Percentiles rank a stretch among this genome's conserved stretches.
Conservation (phyloP, 2,888 invertebrate species). For the Platycheirus albimanus region DNA sequence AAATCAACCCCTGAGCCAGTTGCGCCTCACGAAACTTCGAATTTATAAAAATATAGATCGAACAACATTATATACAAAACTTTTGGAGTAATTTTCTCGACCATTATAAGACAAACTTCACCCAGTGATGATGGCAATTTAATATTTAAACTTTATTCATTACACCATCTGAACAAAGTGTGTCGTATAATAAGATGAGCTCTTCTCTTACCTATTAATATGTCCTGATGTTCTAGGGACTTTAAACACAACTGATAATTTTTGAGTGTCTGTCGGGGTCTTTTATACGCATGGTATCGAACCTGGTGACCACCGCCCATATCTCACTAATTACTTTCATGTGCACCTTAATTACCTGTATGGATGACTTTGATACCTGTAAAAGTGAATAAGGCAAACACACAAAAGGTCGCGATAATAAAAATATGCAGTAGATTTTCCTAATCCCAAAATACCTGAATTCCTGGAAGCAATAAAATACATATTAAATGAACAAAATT, state of each 20-base stretch:
- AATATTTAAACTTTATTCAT: background rate
- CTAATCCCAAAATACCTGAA: slow-evolving; percentile 38
- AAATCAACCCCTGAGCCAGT: slow-evolving; percentile 29
- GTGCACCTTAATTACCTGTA: slow-evolving; percentile 18
- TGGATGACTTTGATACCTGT: slow-evolving; percentile 21
- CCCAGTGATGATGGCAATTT: slow-evolving; percentile 81
- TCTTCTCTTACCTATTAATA: no score
- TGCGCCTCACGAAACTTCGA: slow-evolving; percentile 33
- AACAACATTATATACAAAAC: background rate
- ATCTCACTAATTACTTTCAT: slow-evolving; percentile 50
- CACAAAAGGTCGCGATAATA: slow-evolving; percentile 43
- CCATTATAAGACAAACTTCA: slow-evolving; percentile 81
- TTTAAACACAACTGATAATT: slow-evolving; percentile 41
- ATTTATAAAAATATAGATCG: background rate
- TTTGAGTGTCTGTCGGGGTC: background rate
- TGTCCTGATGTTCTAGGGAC: slow-evolving; percentile 10
- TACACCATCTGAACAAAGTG: slow-evolving; percentile 79
- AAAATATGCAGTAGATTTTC: slow-evolving; percentile 37
- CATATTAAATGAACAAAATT: slow-evolving; percentile 39
- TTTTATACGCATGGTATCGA: slow-evolving; percentile 33
- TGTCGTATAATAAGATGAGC: slow-evolving; percentile 78
- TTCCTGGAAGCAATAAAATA: slow-evolving; percentile 43
- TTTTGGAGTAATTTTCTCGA: slow-evolving; percentile 26
- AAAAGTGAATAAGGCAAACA: background rate
- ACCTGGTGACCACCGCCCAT: slow-evolving; percentile 3